Evolutionary conservation across 2,113 vertebrate species (phyloP).

Genomic region (Leucosticte australis): DNA sequence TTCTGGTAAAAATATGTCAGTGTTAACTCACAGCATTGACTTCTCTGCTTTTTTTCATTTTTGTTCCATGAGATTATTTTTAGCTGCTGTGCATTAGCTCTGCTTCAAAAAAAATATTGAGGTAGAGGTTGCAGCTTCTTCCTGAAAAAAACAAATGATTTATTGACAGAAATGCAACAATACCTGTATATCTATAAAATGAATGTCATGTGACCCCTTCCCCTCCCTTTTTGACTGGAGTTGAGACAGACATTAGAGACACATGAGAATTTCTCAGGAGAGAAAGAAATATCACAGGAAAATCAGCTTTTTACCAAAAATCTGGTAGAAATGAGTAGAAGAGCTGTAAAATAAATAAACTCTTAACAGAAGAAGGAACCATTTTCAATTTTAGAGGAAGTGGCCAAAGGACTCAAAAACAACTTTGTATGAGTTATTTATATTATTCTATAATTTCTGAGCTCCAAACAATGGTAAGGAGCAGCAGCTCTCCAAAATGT

Average conservation of each 20-base stretch:
- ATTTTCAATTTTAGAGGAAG: neutral
- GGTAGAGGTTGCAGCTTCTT: neutral
- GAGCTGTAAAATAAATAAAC: conserved; percentile 9
- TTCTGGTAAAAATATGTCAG: conserved; percentile 35
- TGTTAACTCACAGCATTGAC: conserved; percentile 47
- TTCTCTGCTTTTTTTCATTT: conserved; percentile 27
- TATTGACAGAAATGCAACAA: neutral
- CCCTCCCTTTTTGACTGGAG: neutral
- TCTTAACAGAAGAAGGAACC: neutral
- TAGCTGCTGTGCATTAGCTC: conserved; percentile 24
- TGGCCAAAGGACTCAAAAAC: neutral
- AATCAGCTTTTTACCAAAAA: conserved; percentile 38
- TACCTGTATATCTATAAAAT: neutral
- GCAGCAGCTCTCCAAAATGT: neutral
- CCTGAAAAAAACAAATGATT: neutral
- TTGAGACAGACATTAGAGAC: neutral
- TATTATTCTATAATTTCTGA: neutral
- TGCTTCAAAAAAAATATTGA: conserved; percentile 39
- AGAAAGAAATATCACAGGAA: conserved; percentile 30
- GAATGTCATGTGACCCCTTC: neutral
- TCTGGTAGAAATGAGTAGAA: neutral
- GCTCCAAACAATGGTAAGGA: neutral
- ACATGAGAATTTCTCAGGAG: conserved; percentile 3
- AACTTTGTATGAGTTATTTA: neutral
- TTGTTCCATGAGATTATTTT: conserved; percentile 40